Evolutionary conservation across 1,140 invertebrate species (phyloP), one percentile per base, ranked within the genome.

Genomic region (Cotesia glomerata): DNA sequence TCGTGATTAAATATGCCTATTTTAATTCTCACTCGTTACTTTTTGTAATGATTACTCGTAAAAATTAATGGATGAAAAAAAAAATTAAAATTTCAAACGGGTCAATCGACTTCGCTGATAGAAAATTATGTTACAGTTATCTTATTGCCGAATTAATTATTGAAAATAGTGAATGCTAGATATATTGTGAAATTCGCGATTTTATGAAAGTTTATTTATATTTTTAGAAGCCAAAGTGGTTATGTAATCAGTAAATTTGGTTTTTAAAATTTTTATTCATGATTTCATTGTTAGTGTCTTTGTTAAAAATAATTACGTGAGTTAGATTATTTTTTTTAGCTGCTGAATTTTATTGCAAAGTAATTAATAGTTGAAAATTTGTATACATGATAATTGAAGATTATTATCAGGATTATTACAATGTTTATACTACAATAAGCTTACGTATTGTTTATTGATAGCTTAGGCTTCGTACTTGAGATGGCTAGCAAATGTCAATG

Each of bases 111-210:
- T 11, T 7, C 39, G 39, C 7, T 45, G 39, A 2, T 11, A 7
- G 39, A 45, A 26, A 26, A 26, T 11, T 45, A 45, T 45, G 39
- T 45, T 58, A 58, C 18, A 58, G 13, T 54, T 18, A 58, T 18
- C 59, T 11, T 7, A 14, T 1, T 59, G 18, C 13, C n/a, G 61
- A 16, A 59, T 58, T 39, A n/a, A 56, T 58, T 9, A 34, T 13
- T 26, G 35, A 39, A 26, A 65, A 52, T 71, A 51, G 69, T 71
- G 69, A 34, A 51, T n/a, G 16, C 35, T 62, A 36, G 35, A 63
- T 13, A 69, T 71, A 56, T 69, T 49, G 66, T 73, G 66, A 73
- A 73, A 69, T 69, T 73, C 49, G 72, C 72, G 66, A 61, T 68
- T 71, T 52, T 39, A 34, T 69, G n/a, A 5, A 52, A n/a, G 61